Conservation (phyloP, 2,888 invertebrate genomes). For the Pollenia griseotomentosa region DNA sequence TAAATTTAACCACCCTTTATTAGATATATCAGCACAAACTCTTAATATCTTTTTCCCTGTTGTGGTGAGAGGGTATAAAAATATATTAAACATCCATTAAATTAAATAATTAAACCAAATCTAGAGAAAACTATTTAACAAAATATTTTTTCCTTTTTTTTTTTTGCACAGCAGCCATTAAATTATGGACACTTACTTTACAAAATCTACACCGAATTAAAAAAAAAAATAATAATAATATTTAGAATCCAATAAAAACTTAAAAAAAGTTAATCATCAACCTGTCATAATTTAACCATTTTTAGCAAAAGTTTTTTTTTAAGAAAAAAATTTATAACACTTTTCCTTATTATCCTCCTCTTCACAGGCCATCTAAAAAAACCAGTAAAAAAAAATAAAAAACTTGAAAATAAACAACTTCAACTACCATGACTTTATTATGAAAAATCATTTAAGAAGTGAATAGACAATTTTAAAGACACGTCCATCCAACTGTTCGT, state of each 20-base stretch:
- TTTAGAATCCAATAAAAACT: slow-evolving; percentile 25
- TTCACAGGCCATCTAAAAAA: slow-evolving; percentile 22
- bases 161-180: neutral
- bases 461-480: slow-evolving; percentile 53
- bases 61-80: no score
- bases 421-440: slow-evolving; percentile 59
- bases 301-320: slow-evolving; percentile 3
- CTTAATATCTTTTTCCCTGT: no score
- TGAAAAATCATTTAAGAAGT: slow-evolving; percentile 56
- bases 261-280: slow-evolving; percentile 31
- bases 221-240: neutral
- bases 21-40: no score
- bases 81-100: neutral
- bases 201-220: neutral
- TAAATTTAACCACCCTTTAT: no score
- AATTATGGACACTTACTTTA: neutral
- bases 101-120: slow-evolving; percentile 5
- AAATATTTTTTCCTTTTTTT: neutral
- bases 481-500: slow-evolving; percentile 10
- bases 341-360: slow-evolving; percentile 64
- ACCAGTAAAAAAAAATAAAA: slow-evolving; percentile 6
- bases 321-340: slow-evolving; percentile 54
- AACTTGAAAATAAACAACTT: neutral
- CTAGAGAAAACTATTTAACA: neutral
- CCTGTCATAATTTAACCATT: slow-evolving; percentile 60